Conservation (phyloP, 2,888 invertebrate genomes). For the Drosophila paramelanica region DNA sequence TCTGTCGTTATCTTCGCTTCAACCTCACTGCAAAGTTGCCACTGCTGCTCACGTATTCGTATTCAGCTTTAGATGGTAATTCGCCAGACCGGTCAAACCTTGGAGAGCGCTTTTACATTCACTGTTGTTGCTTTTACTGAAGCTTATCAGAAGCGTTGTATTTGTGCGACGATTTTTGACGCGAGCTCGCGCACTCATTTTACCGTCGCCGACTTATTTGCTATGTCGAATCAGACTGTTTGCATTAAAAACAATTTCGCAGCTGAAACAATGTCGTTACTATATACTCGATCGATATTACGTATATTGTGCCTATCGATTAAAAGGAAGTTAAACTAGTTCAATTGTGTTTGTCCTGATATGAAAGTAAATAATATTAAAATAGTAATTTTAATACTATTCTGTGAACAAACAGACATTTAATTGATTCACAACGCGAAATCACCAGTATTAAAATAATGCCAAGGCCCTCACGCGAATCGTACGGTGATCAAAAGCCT, state of each 20-base stretch:
- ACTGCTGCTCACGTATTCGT: constrained; percentile 71
- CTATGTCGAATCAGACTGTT: constrained; percentile 19
- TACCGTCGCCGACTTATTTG: constrained; percentile 57
- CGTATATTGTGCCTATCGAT: constrained; percentile 27
- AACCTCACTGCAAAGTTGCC: constrained; percentile 58
- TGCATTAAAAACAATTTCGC: constrained; percentile 8
- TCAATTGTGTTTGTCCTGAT: constrained; percentile 9
- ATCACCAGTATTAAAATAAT: constrained; percentile 85
- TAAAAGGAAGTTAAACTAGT: constrained; percentile 3
- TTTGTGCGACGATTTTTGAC: constrained; percentile 70
- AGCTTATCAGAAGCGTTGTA: constrained; percentile 73
- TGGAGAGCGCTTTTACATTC: constrained; percentile 75
- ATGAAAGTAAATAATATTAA: neutral
- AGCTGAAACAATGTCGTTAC: constrained; percentile 20
- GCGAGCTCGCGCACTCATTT: constrained; percentile 53
- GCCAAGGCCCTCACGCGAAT: constrained; percentile 98
- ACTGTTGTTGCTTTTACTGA: constrained; percentile 47
- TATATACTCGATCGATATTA: neutral
- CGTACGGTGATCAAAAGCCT: constrained; percentile 99
- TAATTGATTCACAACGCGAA: constrained; percentile 2
- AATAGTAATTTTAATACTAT: neutral
- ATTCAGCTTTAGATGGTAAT: constrained; percentile 81
- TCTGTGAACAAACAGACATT: neutral
- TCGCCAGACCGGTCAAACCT: constrained; percentile 69
- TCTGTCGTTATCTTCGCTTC: constrained; percentile 75